Conservation (phyloP, 23 tunicate species). For the Ascidia mentula region DNA sequence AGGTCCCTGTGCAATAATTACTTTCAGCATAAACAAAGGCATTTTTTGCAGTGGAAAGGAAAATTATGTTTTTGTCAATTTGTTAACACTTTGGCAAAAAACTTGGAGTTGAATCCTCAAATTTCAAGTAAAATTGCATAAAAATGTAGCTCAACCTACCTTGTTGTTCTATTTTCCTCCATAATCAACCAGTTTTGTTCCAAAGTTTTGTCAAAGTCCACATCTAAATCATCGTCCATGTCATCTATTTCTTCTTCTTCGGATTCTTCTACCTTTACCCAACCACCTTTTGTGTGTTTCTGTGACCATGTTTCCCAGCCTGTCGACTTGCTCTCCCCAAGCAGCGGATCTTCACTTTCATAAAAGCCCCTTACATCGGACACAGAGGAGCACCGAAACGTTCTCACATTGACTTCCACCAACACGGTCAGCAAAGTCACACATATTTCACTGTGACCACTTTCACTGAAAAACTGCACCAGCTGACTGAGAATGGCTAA, state of each 20-base stretch:
- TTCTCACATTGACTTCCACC: conserved; percentile 59
- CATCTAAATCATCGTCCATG: conserved; percentile 52
- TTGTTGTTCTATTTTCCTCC: conserved; percentile 27
- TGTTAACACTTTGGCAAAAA: no score
- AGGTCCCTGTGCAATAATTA: neutral
- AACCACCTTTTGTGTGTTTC: conserved; percentile 69
- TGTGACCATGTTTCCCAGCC: conserved; percentile 57
- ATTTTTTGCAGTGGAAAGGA: no score
- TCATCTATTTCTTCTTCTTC: conserved; percentile 26
- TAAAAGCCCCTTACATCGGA: conserved; percentile 42
- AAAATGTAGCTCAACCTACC: conserved; percentile 23
- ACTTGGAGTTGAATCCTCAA: no score
- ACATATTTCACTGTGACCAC: conserved; percentile 57
- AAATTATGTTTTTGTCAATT: no score
- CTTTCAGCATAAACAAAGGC: no score
- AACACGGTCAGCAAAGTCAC: conserved; percentile 28
- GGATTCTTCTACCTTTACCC: conserved; percentile 26
- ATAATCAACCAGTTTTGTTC: conserved; percentile 53
- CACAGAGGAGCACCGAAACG: conserved; percentile 5
- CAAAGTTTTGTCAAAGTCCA: conserved; percentile 45
- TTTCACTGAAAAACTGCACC: conserved; percentile 37
- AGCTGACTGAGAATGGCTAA: conserved; percentile 24
- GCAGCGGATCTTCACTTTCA: conserved; percentile 44
- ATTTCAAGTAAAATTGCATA: no score
- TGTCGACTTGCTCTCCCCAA: conserved; percentile 44